phyloP scores from a whole-genome alignment of 2,888 invertebrate species.

The Ctena decussata region DNA sequence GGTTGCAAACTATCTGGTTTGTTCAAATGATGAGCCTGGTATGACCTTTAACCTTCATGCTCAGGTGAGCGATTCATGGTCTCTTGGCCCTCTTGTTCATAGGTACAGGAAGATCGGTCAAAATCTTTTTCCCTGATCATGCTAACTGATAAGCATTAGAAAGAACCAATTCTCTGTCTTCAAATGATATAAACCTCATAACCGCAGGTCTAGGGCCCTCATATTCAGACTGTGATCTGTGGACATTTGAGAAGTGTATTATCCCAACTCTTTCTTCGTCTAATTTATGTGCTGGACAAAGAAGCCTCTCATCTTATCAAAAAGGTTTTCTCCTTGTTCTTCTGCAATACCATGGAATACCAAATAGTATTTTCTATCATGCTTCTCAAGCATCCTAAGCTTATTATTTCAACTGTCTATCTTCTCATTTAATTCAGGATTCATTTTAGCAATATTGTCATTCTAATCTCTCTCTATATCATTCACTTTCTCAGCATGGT shows the following conservation, averaged over 20 bases:
- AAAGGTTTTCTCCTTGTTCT: not conserved
- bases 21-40: too few relatives aligned
- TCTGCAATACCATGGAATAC: too few relatives aligned
- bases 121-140: not conserved
- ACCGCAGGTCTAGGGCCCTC: not conserved
- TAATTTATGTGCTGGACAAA: not conserved
- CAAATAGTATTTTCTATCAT: not conserved
- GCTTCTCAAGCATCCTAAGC: not conserved
- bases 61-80: too few relatives aligned
- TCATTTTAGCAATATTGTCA: not conserved
- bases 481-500: not conserved
- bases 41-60: too few relatives aligned
- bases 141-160: not conserved
- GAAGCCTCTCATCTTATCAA: not conserved
- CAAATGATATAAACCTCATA: not conserved
- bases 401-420: not conserved
- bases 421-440: not conserved
- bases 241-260: not conserved
- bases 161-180: not conserved
- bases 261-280: not conserved
- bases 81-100: too few relatives aligned
- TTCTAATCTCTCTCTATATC: not conserved
- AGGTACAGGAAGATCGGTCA: too few relatives aligned
- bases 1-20: too few relatives aligned
- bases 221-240: not conserved